These are phyloP conservation scores for Monomorium pharaonis DNA, from an alignment of 1,140 invertebrate species.

Conservation along the genomic window DNA sequence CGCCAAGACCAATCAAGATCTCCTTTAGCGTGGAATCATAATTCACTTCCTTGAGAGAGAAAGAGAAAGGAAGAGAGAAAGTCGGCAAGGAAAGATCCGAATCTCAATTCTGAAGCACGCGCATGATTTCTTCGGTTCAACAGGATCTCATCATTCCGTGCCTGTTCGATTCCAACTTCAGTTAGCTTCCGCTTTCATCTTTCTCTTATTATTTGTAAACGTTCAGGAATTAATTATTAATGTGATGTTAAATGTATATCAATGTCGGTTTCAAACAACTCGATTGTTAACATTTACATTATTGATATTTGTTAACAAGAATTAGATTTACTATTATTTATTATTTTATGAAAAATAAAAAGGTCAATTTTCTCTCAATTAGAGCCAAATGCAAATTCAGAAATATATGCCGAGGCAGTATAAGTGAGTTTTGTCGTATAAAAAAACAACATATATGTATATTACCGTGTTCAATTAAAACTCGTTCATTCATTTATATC, in stretches of 20 bases:
- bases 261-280: not conserved
- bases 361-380: not conserved
- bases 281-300: not conserved
- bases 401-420: not conserved
- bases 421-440: not conserved
- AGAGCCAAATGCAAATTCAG: not conserved
- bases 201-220: not conserved
- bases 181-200: not conserved
- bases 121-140: slow-evolving; percentile 59
- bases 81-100: slow-evolving; percentile 46
- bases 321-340: too few relatives aligned
- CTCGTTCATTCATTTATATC: too few relatives aligned
- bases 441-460: not conserved
- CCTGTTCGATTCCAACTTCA: not conserved
- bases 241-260: not conserved
- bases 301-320: not conserved
- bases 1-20: slow-evolving; percentile 39
- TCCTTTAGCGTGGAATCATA: slow-evolving; percentile 48
- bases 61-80: slow-evolving; percentile 3
- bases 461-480: not conserved
- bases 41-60: slow-evolving; percentile 49
- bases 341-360: not conserved
- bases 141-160: slow-evolving; percentile 15
- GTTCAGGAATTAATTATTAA: not conserved
- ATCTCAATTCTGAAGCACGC: slow-evolving; percentile 53